Conservation (phyloP, 2,797 vertebrate genomes). For the Chiroxiphia lanceolata region DNA sequence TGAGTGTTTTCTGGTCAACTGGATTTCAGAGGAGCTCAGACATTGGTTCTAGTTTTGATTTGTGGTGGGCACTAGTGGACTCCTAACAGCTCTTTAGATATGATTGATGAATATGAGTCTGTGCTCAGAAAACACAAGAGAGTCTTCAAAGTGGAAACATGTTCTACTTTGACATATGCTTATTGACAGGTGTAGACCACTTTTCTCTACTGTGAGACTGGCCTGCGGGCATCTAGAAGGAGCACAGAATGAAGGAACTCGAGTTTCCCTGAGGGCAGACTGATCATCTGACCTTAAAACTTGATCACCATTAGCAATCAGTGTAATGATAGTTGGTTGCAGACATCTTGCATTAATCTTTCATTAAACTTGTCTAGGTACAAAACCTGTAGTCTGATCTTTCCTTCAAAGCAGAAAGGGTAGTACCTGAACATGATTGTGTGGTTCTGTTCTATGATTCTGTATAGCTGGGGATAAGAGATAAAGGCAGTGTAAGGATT, state of each 20-base stretch:
- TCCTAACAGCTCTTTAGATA: background rate
- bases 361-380: background rate
- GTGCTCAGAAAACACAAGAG: background rate
- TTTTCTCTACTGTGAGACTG: background rate
- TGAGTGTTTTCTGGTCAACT: background rate
- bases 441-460: background rate
- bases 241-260: background rate
- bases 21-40: background rate
- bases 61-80: background rate
- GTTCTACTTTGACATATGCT: background rate
- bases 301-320: background rate
- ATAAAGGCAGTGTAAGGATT: background rate
- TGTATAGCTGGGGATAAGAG: background rate
- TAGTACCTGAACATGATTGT: background rate
- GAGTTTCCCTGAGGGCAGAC: background rate
- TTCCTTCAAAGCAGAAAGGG: background rate
- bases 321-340: background rate
- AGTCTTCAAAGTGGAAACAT: background rate
- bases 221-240: background rate
- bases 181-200: background rate
- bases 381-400: background rate
- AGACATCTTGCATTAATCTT: background rate
- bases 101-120: background rate
- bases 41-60: background rate
- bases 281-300: background rate